These are phyloP conservation scores for Onychostruthus taczanowskii DNA, from an alignment of 2,113 vertebrate species.

Conservation along the genomic window DNA sequence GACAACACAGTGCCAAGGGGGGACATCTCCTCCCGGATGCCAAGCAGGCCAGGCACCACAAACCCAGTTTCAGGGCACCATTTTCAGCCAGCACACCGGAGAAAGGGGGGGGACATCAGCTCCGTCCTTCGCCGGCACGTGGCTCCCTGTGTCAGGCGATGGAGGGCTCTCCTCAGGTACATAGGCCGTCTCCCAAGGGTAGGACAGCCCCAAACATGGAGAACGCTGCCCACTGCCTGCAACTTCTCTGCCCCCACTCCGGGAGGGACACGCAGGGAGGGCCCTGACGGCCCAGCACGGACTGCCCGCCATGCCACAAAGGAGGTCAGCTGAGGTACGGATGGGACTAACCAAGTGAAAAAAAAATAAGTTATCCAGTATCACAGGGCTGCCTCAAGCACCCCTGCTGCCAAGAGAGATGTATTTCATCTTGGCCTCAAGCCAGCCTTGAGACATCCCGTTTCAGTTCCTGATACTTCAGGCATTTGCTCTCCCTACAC, in stretches of 20 bases:
- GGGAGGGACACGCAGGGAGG: rapidly evolving
- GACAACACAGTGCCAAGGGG: rapidly evolving
- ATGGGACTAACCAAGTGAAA: background rate
- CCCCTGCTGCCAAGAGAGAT: slow-evolving; percentile 56
- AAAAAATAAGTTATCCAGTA: slow-evolving; percentile 47
- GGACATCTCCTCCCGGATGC: background rate
- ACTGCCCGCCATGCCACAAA: background rate
- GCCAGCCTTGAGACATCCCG: slow-evolving; percentile 49
- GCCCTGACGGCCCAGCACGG: rapidly evolving
- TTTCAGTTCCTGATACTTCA: slow-evolving; percentile 54
- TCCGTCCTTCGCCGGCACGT: rapidly evolving
- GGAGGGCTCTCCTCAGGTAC: background rate
- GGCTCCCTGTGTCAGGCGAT: rapidly evolving
- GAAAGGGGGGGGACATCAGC: too few species aligned
- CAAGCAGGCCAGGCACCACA: rapidly evolving
- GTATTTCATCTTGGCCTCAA: slow-evolving; percentile 49
- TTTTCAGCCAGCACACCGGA: rapidly evolving
- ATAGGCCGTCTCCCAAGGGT: rapidly evolving
- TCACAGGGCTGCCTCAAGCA: slow-evolving; percentile 53
- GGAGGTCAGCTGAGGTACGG: background rate
- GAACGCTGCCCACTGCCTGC: rapidly evolving
- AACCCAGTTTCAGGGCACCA: background rate
- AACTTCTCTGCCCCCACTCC: background rate
- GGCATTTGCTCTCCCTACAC: slow-evolving; percentile 36
- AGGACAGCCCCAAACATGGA: rapidly evolving